Conservation (phyloP, 1,140 invertebrate species). For the Aphis gossypii region DNA sequence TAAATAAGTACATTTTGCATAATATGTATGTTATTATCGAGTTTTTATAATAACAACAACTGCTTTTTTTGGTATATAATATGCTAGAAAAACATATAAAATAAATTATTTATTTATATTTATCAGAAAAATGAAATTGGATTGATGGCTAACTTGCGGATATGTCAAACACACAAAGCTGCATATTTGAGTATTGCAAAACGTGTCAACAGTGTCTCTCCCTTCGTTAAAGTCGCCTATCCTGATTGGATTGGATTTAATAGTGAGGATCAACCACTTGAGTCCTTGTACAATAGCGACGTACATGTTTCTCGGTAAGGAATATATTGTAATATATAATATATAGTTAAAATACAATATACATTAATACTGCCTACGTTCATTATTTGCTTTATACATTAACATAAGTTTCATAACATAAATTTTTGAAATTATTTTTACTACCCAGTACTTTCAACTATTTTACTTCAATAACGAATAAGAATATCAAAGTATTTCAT, state of each 20-base stretch:
- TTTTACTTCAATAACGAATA: not conserved
- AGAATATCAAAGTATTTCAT: not conserved
- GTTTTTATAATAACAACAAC: not conserved
- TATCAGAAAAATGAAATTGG: conserved; percentile 43
- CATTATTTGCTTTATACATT: not conserved
- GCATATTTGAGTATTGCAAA: conserved; percentile 66
- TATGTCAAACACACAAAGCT: conserved; percentile 56
- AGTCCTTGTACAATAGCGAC: conserved; percentile 73
- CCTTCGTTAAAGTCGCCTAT: conserved; percentile 79
- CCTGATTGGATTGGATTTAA: conserved; percentile 74
- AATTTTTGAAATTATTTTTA: too few species aligned
- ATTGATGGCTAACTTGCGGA: conserved; percentile 16
- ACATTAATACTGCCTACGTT: not conserved
- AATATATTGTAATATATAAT: not conserved
- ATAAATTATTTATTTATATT: not conserved
- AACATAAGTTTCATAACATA: not conserved
- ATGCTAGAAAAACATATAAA: not conserved
- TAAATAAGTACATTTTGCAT: not conserved
- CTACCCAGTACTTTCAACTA: not conserved
- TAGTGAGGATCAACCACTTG: conserved; percentile 66
- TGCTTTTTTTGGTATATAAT: not conserved
- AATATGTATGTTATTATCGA: not conserved
- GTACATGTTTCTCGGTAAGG: conserved; percentile 69
- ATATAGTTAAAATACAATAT: not conserved
- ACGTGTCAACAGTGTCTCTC: conserved; percentile 70